Percentiles rank a stretch among this genome's conserved stretches.
These are phyloP conservation scores for Pristionchus fissidentatus DNA, from an alignment of 2,888 invertebrate species.

Conservation along the genomic window DNA sequence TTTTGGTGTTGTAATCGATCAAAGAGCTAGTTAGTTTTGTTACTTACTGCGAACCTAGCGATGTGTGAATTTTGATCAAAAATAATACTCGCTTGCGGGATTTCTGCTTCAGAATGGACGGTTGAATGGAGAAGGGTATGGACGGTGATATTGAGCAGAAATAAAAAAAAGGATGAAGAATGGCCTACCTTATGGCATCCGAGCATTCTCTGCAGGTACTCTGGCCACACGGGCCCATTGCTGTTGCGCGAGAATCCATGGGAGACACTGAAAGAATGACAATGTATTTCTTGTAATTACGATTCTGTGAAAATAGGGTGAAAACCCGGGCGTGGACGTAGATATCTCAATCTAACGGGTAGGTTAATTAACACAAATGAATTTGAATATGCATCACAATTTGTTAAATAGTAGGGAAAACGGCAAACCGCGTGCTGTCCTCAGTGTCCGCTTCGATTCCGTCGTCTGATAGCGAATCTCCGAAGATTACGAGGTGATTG, in stretches of 20 bases:
- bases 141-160: too few species aligned
- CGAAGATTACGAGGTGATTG: conserved; percentile 65
- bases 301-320: not conserved
- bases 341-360: too few species aligned
- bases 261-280: not conserved
- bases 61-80: not conserved
- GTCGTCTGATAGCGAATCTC: conserved; percentile 68
- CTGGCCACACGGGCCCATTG: conserved; percentile 70
- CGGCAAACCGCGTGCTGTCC: not conserved
- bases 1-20: not conserved
- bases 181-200: conserved; percentile 60
- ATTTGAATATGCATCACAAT: not conserved
- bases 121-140: not conserved
- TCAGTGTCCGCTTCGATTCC: conserved; percentile 65
- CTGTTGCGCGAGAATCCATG: conserved; percentile 60
- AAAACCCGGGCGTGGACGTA: too few species aligned
- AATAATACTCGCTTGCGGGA: not conserved
- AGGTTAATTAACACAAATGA: not conserved
- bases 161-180: not conserved
- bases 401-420: not conserved
- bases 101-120: not conserved
- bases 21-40: not conserved
- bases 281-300: not conserved
- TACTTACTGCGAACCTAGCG: not conserved
- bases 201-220: conserved; percentile 65